Evolutionary conservation across 2,888 invertebrate genomes (phyloP).

Genomic region (Stenolophus ochropezus): DNA sequence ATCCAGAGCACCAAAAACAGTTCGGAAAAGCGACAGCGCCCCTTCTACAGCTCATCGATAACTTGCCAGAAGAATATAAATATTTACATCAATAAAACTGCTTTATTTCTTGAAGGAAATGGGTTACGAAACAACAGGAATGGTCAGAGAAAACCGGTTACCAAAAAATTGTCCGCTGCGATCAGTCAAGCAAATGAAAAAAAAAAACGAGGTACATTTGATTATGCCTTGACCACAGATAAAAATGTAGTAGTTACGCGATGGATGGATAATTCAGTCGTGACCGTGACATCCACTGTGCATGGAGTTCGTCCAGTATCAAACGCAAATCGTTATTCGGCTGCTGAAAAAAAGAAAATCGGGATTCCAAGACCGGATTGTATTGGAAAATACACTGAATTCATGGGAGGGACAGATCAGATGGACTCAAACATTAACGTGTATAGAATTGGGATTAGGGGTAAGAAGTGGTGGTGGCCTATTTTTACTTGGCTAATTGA

Average conservation of each 20-base stretch:
- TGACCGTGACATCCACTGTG: conserved; percentile 61
- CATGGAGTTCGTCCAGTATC: conserved; percentile 59
- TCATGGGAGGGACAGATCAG: conserved; percentile 64
- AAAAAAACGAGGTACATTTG: neutral
- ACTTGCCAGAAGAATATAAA: conserved; percentile 3
- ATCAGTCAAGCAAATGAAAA: conserved; percentile 46
- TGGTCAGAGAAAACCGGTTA: conserved; percentile 26
- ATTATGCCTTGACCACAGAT: neutral
- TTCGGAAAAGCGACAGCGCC: conserved; percentile 12
- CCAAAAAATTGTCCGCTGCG: conserved; percentile 30
- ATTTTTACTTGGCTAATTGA: conserved; percentile 61
- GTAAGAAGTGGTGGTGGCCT: conserved; percentile 61
- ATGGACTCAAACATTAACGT: conserved; percentile 61
- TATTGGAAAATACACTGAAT: conserved; percentile 63
- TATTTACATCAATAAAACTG: conserved; percentile 54
- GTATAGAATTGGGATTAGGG: conserved; percentile 15
- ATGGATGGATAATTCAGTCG: conserved; percentile 64
- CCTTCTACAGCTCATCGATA: neutral
- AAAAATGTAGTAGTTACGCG: conserved; percentile 60
- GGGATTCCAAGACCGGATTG: conserved; percentile 61
- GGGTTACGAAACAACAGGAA: conserved; percentile 31
- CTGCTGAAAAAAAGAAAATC: conserved; percentile 62
- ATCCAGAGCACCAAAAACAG: neutral
- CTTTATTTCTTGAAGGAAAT: conserved; percentile 1
- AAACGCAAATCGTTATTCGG: conserved; percentile 62